phyloP scores from a whole-genome alignment of 1,140 invertebrate species.

The Microplitis mediator region DNA sequence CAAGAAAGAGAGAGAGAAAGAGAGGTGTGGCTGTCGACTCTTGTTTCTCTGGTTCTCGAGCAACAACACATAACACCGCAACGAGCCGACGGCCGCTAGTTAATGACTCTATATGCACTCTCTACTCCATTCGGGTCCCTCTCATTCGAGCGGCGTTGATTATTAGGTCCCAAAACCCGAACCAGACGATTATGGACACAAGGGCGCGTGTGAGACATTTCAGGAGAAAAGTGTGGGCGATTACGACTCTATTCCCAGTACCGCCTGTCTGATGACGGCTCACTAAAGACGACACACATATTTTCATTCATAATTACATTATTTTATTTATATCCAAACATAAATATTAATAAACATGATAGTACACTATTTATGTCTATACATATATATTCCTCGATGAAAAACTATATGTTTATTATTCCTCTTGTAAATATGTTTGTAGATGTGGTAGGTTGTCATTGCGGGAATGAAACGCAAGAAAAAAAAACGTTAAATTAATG shows the following conservation, averaged over 20 bases:
- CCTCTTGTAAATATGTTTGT: neutral
- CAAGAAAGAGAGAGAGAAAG: neutral
- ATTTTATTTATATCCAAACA: too few relatives aligned
- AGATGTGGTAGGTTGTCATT: neutral
- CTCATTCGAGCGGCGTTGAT: neutral
- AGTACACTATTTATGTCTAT: too few relatives aligned
- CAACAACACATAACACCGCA: constrained; percentile 39
- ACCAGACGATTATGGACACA: constrained; percentile 4
- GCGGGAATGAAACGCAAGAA: neutral
- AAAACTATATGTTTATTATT: too few relatives aligned
- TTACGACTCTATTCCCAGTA: neutral
- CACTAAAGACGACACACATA: too few relatives aligned
- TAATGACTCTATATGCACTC: constrained; percentile 54
- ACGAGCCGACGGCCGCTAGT: constrained; percentile 46
- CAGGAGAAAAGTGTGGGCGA: constrained; percentile 2
- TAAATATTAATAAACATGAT: too few relatives aligned
- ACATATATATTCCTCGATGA: too few relatives aligned
- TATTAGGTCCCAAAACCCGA: constrained; percentile 16
- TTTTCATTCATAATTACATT: too few relatives aligned
- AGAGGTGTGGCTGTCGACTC: constrained; percentile 18
- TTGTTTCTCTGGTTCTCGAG: constrained; percentile 18
- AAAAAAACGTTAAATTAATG: constrained; percentile 11
- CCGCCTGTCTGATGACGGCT: too few relatives aligned
- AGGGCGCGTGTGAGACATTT: constrained; percentile 24
- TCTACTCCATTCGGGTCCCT: constrained; percentile 30